Evolutionary conservation across 2,888 invertebrate genomes (phyloP), one percentile per base, ranked within the genome.

Genomic region (Vanessa cardui): DNA sequence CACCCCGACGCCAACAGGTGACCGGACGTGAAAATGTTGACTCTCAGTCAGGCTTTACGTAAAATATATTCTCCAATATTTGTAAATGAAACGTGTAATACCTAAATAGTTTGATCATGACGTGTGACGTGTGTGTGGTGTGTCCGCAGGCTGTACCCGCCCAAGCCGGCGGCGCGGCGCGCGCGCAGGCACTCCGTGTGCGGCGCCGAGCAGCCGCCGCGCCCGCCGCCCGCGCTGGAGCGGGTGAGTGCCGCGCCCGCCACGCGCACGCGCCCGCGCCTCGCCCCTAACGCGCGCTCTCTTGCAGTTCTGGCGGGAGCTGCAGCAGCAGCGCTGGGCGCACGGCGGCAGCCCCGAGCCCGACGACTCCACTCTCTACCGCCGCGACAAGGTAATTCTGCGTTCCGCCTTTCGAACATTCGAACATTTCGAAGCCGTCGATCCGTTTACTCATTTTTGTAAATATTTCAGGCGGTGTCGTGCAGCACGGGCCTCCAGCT

Each of bases 111-210:
- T n/a, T n/a, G n/a, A n/a, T n/a, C n/a, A n/a, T n/a, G n/a, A n/a
- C n/a, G n/a, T n/a, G n/a, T n/a, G n/a, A n/a, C n/a, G n/a, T n/a
- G n/a, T n/a, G n/a, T n/a, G n/a, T 44, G 44, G 16, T n/a, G n/a
- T n/a, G 46, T 7, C 46, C 46, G 58, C 80, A 88, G 97, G 47
- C 88, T 97, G 80, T 96, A 96, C 83, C 95, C 96, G 61, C 94
- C 96, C 3, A 96, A 96, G 85, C 97, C 97, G 49, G 76, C 76
- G 62, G 82, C 76, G n/a, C 56, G 58, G 60, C 44, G 56, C 5
- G 65, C 66, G 56, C 94, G 80, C 21, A 93, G 98, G 20, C 97
- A 98, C 76, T 97, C 98, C 1, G 97, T 98, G 74, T 96, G 98
- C 77, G 98, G 98, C 18, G 74, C 95, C 96, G n/a, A 94, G 94